Percentiles rank a stretch among this genome's conserved stretches.
These are phyloP conservation scores for Anoplius nigerrimus DNA, from an alignment of 2,888 invertebrate species.

Conservation along the genomic window DNA sequence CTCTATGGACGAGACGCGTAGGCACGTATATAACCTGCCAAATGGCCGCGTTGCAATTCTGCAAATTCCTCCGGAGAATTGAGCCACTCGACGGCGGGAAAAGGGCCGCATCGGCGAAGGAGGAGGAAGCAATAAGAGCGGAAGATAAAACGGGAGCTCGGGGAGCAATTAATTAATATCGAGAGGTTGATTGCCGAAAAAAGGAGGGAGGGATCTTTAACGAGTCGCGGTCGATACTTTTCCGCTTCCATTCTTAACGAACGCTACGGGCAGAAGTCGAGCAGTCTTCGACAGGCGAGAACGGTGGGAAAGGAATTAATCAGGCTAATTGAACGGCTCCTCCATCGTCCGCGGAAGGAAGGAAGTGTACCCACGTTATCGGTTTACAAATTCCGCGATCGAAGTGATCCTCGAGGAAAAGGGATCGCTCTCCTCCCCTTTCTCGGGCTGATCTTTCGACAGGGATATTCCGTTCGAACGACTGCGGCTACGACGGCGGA, in stretches of 20 bases:
- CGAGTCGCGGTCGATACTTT: conserved; percentile 6
- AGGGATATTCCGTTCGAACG: background rate
- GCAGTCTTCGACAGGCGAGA: background rate
- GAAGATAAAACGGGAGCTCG: background rate
- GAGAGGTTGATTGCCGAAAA: conserved; percentile 6
- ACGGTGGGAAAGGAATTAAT: conserved; percentile 40
- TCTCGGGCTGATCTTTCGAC: conserved; percentile 1
- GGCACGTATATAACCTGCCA: background rate
- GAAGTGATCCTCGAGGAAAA: conserved; percentile 5
- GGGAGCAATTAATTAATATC: conserved; percentile 16
- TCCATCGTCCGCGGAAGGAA: conserved; percentile 8
- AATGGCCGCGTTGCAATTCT: background rate
- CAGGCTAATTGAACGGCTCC: conserved; percentile 35
- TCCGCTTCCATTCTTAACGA: conserved; percentile 14
- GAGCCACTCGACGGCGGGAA: background rate
- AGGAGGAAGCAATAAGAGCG: background rate
- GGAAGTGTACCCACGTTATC: conserved; percentile 20
- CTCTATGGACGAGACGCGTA: background rate
- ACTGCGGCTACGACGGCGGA: too few relatives aligned
- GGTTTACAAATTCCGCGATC: conserved; percentile 35
- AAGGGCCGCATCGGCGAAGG: background rate
- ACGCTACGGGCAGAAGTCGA: background rate
- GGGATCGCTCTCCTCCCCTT: conserved; percentile 21
- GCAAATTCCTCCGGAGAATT: background rate
- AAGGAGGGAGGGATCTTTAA: conserved; percentile 2